Conservation (phyloP, 2,113 vertebrate species). For the Anoura caudifer region DNA sequence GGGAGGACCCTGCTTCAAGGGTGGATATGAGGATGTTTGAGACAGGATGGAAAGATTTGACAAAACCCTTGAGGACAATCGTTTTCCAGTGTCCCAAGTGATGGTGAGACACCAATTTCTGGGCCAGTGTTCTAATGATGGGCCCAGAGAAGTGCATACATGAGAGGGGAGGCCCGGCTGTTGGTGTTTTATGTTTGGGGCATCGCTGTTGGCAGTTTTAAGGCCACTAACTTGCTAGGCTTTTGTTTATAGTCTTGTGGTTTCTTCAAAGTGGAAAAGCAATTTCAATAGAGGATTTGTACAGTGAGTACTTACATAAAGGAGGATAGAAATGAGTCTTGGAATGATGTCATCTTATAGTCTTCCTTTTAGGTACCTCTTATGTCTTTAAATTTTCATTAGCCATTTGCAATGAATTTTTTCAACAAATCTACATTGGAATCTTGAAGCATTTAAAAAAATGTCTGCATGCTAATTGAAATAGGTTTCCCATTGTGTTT, state of each 20-base stretch:
- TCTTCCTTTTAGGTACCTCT: neutral
- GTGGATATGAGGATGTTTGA: neutral
- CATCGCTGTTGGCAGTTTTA: neutral
- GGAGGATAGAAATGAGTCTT: neutral
- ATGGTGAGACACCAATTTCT: neutral
- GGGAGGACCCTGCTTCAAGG: neutral
- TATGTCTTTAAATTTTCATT: neutral
- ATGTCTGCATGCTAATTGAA: neutral
- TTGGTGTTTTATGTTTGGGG: neutral
- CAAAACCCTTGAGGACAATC: neutral
- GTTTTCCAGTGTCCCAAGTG: neutral
- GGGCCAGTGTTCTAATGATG: neutral
- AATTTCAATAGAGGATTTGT: neutral
- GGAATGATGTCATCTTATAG: neutral
- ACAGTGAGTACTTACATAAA: neutral
- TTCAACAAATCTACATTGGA: neutral
- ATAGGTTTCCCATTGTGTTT: neutral
- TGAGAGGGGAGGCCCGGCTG: neutral
- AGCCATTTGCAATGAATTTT: neutral
- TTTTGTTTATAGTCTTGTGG: neutral
- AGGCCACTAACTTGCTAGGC: neutral
- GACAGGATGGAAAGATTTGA: neutral
- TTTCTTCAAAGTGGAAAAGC: neutral
- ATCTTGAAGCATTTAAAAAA: neutral
- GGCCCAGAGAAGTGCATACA: neutral